These are phyloP conservation scores for Monopterus albus DNA, from an alignment of 2,113 vertebrate species.

Conservation along the genomic window DNA sequence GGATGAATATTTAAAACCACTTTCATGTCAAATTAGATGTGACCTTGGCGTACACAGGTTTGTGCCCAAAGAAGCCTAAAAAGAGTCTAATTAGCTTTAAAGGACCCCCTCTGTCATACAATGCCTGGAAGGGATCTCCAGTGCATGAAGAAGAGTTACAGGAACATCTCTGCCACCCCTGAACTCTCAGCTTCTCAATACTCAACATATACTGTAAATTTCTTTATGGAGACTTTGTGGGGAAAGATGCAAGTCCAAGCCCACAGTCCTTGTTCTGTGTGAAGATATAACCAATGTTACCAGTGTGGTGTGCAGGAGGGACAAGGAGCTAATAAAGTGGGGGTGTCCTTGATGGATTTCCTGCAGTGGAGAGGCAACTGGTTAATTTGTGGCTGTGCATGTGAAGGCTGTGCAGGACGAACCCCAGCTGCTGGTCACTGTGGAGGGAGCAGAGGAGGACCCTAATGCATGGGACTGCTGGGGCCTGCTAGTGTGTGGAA, in stretches of 20 bases:
- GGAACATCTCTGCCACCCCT: slow-evolving; percentile 13
- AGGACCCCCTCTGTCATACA: slow-evolving; percentile 17
- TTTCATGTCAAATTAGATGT: slow-evolving; percentile 75
- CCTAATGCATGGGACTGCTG: slow-evolving; percentile 13
- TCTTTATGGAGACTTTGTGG: too few relatives aligned
- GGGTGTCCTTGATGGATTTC: slow-evolving; percentile 34
- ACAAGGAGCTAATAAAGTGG: background rate
- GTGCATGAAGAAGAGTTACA: slow-evolving; percentile 21
- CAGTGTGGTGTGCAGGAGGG: too few relatives aligned
- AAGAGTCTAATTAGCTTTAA: slow-evolving; percentile 59
- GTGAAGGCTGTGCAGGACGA: slow-evolving; percentile 26
- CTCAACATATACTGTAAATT: background rate
- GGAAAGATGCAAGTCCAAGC: too few relatives aligned
- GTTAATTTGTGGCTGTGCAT: slow-evolving; percentile 54
- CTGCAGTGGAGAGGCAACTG: slow-evolving; percentile 44
- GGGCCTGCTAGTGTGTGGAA: slow-evolving; percentile 1
- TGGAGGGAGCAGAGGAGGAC: background rate
- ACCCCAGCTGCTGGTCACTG: background rate
- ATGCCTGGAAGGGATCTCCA: slow-evolving; percentile 49
- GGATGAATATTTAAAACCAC: slow-evolving; percentile 78
- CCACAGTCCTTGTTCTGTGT: too few relatives aligned
- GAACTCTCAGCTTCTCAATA: background rate
- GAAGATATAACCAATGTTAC: too few relatives aligned
- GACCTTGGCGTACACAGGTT: slow-evolving; percentile 72
- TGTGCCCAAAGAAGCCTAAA: slow-evolving; percentile 60